Base-by-base conservation (phyloP, 37 sponge, comb jelly and placozoan species). In the Halisarca cf. caerulea region DNA sequence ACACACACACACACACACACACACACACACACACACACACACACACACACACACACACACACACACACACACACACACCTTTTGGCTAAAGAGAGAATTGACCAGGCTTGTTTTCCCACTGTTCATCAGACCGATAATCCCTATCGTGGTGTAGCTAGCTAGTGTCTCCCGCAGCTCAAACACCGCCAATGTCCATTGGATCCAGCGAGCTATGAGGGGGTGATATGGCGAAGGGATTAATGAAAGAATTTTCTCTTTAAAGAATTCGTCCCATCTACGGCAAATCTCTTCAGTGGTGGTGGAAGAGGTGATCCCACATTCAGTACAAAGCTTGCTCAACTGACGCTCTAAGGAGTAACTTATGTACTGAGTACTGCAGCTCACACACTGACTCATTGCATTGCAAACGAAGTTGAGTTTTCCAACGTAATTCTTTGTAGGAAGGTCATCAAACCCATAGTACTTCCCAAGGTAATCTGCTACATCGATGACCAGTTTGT, bases 281-380 rank as follows among this genome's bases (percentile, higher is more conserved):
- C 80, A 73, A 15, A 79, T 80, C 25, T 77, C 47, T 18, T 87
- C 81, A 21, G 82, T 70, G 35, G 84, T 17, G 4, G 84, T 83
- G 28, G 36, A 32, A 55, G 73, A 5, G 2, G 11, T 24, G 33
- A 83, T 83, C 0, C 74, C 75, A 18, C 66, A 82, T 7, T 86
- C 81, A 14, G 14, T 28, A 47, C 91, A 90, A 30, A 83, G 90
- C 25, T 40, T 62, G 20, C 66, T 79, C 25, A 91, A 85, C 64
- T 91, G 92, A 18, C 84, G 85, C 27, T 91, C 92, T 30, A 91
- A 59, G 3, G 91, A 91, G 64, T 91, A 91, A 42, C 91, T 86
- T 38, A 91, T 70, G 36, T 91, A 91, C 61, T 85, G 74, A 39
- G 80, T 85, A 61, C 77, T 91, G 58, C 88, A 91, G 28, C 82